Evolutionary conservation across 2,113 vertebrate genomes (phyloP), one percentile per base, ranked within the genome.

Genomic region (Hoplias malabaricus): DNA sequence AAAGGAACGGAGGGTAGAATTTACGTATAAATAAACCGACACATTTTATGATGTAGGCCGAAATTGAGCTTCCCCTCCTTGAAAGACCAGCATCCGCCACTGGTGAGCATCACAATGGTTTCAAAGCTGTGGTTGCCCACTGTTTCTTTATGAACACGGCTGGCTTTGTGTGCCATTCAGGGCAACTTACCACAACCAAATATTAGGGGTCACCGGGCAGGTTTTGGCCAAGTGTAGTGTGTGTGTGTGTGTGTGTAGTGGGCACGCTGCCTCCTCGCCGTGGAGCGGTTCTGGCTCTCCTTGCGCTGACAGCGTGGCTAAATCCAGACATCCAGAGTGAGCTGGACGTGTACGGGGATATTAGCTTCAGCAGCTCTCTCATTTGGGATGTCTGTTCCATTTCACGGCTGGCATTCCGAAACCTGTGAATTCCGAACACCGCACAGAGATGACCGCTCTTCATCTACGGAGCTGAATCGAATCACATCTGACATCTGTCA

Each of bases 401-500:
- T 91, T 90, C 89, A 90, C 83, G 89, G 88, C 77, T 83, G 86
- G 78, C 76, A 78, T 84, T 84, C 53, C 82, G 77, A 88, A 84
- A 82, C 74, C 80, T 80, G 77, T 46, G 69, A 86, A 78, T 83
- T 87, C 8, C 21, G 34, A 77, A 63, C 69, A 75, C n/a, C n/a
- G 43, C 66, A 73, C 61, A 4, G n/a, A 36, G 73, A 62, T 38
- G 53, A 23, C 6, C 62, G 59, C 54, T 67, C 69, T 75, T 80
- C 69, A 83, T 87, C 70, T n/a, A 86, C 83, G 77, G 46, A 5
- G 69, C 80, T 82, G 61, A 57, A 86, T 84, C 77, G 89, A 91
- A 91, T 92, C 81, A 75, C 42, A 82, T 66, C 72, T 90, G 90
- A 83, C 89, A 86, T 88, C 85, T 90, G 90, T 88, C 90, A 86